Conservation (phyloP, 2,888 invertebrate species). For the Chloroclysta siterata region DNA sequence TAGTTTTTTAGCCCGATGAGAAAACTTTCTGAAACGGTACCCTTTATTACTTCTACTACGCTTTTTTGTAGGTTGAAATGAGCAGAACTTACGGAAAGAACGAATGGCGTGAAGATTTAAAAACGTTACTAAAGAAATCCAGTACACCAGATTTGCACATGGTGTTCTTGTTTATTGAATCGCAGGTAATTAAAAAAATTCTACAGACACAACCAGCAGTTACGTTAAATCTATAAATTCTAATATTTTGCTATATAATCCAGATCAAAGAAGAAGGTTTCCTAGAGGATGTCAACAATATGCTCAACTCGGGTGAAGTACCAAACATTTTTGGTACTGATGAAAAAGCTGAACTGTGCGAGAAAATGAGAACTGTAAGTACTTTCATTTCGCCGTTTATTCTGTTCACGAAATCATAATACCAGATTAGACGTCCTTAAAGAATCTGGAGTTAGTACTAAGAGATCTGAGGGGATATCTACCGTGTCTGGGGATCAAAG, state of each 20-base stretch:
- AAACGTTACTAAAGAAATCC: conserved; percentile 90
- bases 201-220: neutral
- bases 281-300: conserved; percentile 96
- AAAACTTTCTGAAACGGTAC: too few relatives aligned
- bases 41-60: neutral
- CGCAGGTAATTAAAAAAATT: conserved; percentile 86
- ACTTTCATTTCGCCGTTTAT: neutral
- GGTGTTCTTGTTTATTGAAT: conserved; percentile 95
- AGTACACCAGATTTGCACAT: conserved; percentile 94
- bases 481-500: too few relatives aligned
- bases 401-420: neutral
- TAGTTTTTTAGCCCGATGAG: neutral
- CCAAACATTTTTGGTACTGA: conserved; percentile 94
- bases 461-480: too few relatives aligned
- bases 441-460: too few relatives aligned
- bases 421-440: too few relatives aligned
- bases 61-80: conserved; percentile 91
- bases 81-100: conserved; percentile 91
- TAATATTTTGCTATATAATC: conserved; percentile 20
- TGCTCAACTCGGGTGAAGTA: conserved; percentile 96
- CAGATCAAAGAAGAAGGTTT: conserved; percentile 97
- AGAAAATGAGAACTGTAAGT: conserved; percentile 91
- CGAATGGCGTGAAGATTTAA: conserved; percentile 97
- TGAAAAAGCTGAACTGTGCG: conserved; percentile 95
- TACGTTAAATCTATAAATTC: too few relatives aligned